Evolutionary conservation across 2,888 invertebrate species (phyloP), one percentile per base, ranked within the genome.

Genomic region (Eudemis profundana): DNA sequence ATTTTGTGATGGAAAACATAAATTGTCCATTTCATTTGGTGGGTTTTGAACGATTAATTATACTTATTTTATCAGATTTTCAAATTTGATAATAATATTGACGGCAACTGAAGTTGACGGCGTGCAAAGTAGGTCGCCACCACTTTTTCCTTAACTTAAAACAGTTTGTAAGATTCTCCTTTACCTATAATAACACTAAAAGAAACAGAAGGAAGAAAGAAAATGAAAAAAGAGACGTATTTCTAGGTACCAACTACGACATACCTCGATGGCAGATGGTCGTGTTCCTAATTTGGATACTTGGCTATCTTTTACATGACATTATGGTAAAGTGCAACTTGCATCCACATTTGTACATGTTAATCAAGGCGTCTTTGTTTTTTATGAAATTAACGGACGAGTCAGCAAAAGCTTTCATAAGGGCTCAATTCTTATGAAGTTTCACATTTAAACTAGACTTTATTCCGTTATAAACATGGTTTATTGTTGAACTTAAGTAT

Each of bases 211-310:
- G 3, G 27, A 7, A 27, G 7, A 27, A 27, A 27, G 4, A 2
- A 2, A 27, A 2, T 27, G 7, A 0, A 1, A 1, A 27, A 27
- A 27, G 0, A 2, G 1, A 27, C 27, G 27, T 27, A 8, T 42
- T 8, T 15, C 17, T 5, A 14, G 3, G 27, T 49, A n/a, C n/a
- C n/a, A n/a, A n/a, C n/a, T n/a, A n/a, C 15, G 19, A 51, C 17
- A 33, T 33, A 33, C 10, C 33, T n/a, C 2, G 1, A 33, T 36
- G 14, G 23, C 46, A 47, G 46, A n/a, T 47, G 46, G n/a, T 17
- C 15, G 10, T 33, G 33, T 54, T 29, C 56, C 56, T 33, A 56
- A 42, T 44, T 56, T 44, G 42, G 56, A 56, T 4, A 56, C 29
- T 44, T n/a, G 29, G 4, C 19, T 42, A 33, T 10, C 17, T 44